Evolutionary conservation across 2,113 vertebrate genomes (phyloP), one percentile per base, ranked within the genome.

Genomic region (Crypturellus undulatus): DNA sequence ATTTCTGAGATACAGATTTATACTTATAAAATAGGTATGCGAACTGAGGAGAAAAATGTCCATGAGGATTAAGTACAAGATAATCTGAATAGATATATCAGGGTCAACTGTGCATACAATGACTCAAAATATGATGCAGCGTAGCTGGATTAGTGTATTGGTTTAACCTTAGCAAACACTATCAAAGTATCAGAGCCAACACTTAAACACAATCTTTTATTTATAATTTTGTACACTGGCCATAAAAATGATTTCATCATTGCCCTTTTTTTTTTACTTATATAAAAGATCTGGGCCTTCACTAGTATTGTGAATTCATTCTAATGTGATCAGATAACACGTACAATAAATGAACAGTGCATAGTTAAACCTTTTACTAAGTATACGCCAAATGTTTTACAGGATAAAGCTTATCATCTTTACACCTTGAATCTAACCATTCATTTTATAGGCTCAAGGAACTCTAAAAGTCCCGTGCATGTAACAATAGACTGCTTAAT

Each of bases 341-440:
- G 26, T 78, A 64, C 7, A 64, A 60, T 26, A 80, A 85, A 40
- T 67, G 78, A 5, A 24, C 19, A 83, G 26, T 8, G 12, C 26
- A 51, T 42, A 79, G 15, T 62, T 72, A 25, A 20, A 77, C 4
- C 8, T 24, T 56, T 70, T 67, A 40, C 52, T 65, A 70, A 28
- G 11, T 21, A 34, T 10, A 43, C 3, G 14, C 60, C 36, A 83
- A 79, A 32, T 64, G 83, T n/a, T 87, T 52, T 40, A 86, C 6
- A 9, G 2, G 1, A 14, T 36, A 62, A 63, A 1, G 0, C 15
- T n/a, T 38, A 25, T 3, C 72, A 49, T 49, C 13, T 63, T 20
- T 14, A 71, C 65, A 5, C 49, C 45, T 16, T 60, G 3, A 65
- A 80, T 36, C 22, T 36, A 54, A 22, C 4, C 28, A 63, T 58